Evolutionary conservation across 2,888 invertebrate genomes (phyloP).

Genomic region (Scotopteryx bipunctaria): DNA sequence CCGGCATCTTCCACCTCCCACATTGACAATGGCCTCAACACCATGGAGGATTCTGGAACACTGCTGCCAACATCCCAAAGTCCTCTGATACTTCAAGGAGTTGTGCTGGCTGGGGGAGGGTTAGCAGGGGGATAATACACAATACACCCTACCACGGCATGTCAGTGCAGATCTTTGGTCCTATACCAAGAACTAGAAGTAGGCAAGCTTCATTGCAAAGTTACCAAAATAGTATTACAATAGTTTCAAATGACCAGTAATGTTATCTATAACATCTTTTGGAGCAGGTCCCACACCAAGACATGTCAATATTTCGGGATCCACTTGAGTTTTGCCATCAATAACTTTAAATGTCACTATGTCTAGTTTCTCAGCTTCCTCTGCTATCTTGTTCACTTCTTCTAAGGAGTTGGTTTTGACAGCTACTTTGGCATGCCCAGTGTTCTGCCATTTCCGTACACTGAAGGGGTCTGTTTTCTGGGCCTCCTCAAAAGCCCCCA

Average conservation of each 20-base stretch:
- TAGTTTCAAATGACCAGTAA: slow-evolving; percentile 92
- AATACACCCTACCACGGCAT: too few relatives aligned
- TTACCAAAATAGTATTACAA: slow-evolving; percentile 71
- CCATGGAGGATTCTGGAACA: too few relatives aligned
- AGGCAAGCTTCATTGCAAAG: too few relatives aligned
- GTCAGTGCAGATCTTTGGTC: too few relatives aligned
- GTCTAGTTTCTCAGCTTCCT: slow-evolving; percentile 85
- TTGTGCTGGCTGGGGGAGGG: too few relatives aligned
- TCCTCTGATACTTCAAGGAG: too few relatives aligned
- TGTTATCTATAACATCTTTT: slow-evolving; percentile 86
- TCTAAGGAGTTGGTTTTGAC: slow-evolving; percentile 89
- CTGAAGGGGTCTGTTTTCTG: slow-evolving; percentile 81
- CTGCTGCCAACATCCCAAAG: too few relatives aligned
- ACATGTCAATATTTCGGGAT: slow-evolving; percentile 92
- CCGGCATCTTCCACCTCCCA: too few relatives aligned
- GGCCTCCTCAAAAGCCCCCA: slow-evolving; percentile 89
- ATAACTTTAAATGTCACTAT: slow-evolving; percentile 87
- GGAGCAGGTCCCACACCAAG: slow-evolving; percentile 94
- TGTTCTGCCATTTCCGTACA: slow-evolving; percentile 79
- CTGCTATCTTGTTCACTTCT: slow-evolving; percentile 85
- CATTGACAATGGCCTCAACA: too few relatives aligned
- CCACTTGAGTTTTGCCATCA: slow-evolving; percentile 94
- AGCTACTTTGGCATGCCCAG: slow-evolving; percentile 92
- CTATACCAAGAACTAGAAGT: too few relatives aligned
- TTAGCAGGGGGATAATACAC: too few relatives aligned